Evolutionary conservation across 2,113 vertebrate species (phyloP).

Genomic region (Leucopsar rothschildi): DNA sequence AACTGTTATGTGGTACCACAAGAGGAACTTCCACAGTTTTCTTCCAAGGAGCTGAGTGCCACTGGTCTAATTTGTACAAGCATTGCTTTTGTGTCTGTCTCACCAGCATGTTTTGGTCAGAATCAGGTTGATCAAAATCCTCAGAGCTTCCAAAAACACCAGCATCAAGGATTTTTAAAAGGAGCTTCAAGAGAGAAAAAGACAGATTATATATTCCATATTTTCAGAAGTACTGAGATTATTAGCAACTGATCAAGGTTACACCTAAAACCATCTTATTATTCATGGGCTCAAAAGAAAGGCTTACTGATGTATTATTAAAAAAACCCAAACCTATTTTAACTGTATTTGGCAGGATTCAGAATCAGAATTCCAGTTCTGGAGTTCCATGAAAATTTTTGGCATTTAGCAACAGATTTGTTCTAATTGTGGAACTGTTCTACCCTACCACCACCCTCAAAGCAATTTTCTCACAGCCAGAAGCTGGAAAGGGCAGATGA

Average conservation of each 20-base stretch:
- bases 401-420: neutral
- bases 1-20: slow-evolving; percentile 52
- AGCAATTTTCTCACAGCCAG: neutral
- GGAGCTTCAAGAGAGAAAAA: neutral
- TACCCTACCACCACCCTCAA: neutral
- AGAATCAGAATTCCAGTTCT: neutral
- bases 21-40: slow-evolving; percentile 37
- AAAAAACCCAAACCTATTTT: neutral
- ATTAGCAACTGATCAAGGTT: neutral
- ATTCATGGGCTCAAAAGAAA: neutral
- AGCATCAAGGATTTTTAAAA: slow-evolving; percentile 34
- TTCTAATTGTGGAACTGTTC: neutral
- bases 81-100: slow-evolving; percentile 27
- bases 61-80: slow-evolving; percentile 55
- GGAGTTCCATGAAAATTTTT: neutral
- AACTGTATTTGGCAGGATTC: neutral
- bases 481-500: neutral
- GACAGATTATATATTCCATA: neutral
- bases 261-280: neutral
- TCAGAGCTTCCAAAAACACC: slow-evolving; percentile 49
- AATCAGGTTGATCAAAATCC: slow-evolving; percentile 1
- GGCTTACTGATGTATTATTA: neutral
- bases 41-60: slow-evolving; percentile 59
- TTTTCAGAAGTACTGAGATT: neutral
- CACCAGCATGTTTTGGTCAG: neutral